Evolutionary conservation across 2,888 invertebrate species (phyloP), one percentile per base, ranked within the genome.

Genomic region (Suillia variegata): DNA sequence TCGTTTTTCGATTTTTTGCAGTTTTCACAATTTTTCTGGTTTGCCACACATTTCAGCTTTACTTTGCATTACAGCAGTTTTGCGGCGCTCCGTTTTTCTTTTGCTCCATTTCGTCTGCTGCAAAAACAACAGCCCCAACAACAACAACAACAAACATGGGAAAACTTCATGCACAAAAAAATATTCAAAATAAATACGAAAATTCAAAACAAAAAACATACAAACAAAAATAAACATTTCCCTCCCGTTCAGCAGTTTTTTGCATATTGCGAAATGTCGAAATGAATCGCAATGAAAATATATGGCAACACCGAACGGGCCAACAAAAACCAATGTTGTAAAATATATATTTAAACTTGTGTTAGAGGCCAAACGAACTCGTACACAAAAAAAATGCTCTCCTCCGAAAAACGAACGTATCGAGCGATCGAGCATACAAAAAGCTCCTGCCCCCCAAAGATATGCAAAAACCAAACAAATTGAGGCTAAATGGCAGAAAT

Each of bases 11-110:
- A 38, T 38, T 38, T 38, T 31, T 31, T 31, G 6, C 38, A 38
- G n/a, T n/a, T n/a, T n/a, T n/a, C n/a, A n/a, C 38, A 45, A 17
- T 45, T 50, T 54, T 54, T 54, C 50, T 15, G 42, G 49, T 45
- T 59, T 42, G 50, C 59, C 54, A 50, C 59, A 59, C 50, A 54
- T 54, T 54, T 59, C 59, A 47, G 42, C 54, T 21, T 31, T 50
- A 48, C 54, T n/a, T 34, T 5, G 20, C 45, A 45, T 45, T 45
- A 45, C 45, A 20, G 20, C 5, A 38, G 4, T 17, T 45, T 45
- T 45, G 38, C n/a, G 13, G 6, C n/a, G 12, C 10, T 10, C 5
- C 26, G 26, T 10, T n/a, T 38, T 38, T 38, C 38, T 38, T 13
- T 38, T n/a, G 38, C 31, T n/a, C 3, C 38, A 13, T 38, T 38